Evolutionary conservation across 2,113 vertebrate species (phyloP).

Genomic region (Tringa solitaria): DNA sequence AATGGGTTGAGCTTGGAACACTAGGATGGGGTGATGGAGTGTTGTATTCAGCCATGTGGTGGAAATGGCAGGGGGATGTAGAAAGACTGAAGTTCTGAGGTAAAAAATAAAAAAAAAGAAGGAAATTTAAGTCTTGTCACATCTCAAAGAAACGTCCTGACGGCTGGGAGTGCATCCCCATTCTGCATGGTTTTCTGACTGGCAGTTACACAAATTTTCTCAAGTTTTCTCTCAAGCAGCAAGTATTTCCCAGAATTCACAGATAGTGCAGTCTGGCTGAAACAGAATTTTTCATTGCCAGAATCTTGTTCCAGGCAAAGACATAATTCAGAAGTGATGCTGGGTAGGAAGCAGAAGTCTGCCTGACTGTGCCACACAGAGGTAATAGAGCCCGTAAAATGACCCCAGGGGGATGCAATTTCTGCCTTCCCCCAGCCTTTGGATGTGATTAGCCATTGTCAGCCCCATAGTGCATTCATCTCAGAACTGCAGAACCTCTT

Average conservation of each 20-base stretch:
- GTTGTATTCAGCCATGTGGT: not conserved
- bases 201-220: not conserved
- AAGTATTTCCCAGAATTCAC: not conserved
- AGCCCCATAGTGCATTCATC: not conserved
- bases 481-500: conserved; percentile 33
- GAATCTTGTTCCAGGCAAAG: not conserved
- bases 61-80: not conserved
- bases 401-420: not conserved
- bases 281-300: not conserved
- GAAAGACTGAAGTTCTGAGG: not conserved
- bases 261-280: not conserved
- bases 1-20: not conserved
- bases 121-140: not conserved
- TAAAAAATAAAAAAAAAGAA: not conserved
- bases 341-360: conserved; percentile 28
- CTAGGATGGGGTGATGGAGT: not conserved
- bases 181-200: not conserved
- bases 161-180: not conserved
- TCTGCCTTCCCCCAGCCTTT: not conserved
- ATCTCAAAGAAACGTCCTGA: not conserved
- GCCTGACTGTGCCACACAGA: conserved; percentile 41
- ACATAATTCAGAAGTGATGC: not conserved
- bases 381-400: conserved; percentile 8
- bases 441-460: not conserved
- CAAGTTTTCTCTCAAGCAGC: not conserved